Conservation (phyloP, 2,888 invertebrate species). For the Subacronicta megacephala region DNA sequence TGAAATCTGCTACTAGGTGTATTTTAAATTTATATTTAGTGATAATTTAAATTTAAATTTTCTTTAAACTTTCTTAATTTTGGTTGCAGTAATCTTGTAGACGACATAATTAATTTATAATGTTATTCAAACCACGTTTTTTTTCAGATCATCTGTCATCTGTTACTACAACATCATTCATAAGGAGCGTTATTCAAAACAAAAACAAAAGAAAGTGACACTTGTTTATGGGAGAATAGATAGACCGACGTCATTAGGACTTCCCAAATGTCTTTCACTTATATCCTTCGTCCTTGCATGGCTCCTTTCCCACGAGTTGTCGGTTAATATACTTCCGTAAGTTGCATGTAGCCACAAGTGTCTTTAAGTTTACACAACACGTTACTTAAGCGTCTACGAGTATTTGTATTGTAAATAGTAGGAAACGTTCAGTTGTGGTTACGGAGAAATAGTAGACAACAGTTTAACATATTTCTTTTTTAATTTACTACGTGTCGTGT, state of each 20-base stretch:
- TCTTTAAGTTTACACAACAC: slow-evolving; percentile 57
- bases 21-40: no score
- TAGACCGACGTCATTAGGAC: slow-evolving; percentile 57
- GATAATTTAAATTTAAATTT: no score
- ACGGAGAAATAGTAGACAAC: slow-evolving; percentile 17
- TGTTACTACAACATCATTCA: slow-evolving; percentile 35
- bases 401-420: slow-evolving; percentile 49
- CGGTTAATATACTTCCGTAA: slow-evolving; percentile 74
- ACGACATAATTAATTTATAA: background rate
- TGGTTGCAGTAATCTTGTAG: no score
- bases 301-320: slow-evolving; percentile 75
- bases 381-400: slow-evolving; percentile 39
- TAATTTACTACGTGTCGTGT: slow-evolving; percentile 7
- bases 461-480: slow-evolving; percentile 23
- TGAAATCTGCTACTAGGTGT: no score
- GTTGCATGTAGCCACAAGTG: slow-evolving; percentile 61
- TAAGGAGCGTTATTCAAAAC: slow-evolving; percentile 21
- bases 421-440: slow-evolving; percentile 16
- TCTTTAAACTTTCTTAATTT: background rate
- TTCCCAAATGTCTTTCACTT: slow-evolving; percentile 58
- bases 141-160: slow-evolving; percentile 24
- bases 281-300: slow-evolving; percentile 60
- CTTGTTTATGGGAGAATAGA: slow-evolving; percentile 59
- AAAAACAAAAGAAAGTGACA: slow-evolving; percentile 57
- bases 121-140: slow-evolving; percentile 1